These are phyloP conservation scores for Antedon mediterranea DNA, from an alignment of 53 echinoderm and acorn worm genomes.

Conservation along the genomic window DNA sequence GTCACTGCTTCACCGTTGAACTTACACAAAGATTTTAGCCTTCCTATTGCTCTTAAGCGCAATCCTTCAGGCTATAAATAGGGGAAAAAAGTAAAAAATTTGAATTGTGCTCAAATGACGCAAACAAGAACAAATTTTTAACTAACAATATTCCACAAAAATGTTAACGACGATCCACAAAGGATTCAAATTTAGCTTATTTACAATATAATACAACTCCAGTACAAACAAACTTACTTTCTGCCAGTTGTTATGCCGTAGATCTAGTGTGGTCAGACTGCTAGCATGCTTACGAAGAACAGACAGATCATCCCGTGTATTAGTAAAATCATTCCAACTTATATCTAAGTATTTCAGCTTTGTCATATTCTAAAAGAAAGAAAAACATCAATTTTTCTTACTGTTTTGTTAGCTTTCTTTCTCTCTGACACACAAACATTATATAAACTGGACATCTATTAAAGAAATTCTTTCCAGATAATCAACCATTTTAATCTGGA, in stretches of 20 bases:
- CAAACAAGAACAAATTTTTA: neutral
- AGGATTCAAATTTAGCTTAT: too few species aligned
- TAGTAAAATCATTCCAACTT: conserved; percentile 97
- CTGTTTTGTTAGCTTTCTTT: neutral
- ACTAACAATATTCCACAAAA: too few species aligned
- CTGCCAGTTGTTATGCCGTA: conserved; percentile 94
- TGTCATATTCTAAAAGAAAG: conserved; percentile 46
- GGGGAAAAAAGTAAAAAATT: too few species aligned
- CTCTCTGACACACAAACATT: too few species aligned
- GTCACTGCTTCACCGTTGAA: conserved; percentile 69
- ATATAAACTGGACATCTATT: too few species aligned
- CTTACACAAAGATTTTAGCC: conserved; percentile 65
- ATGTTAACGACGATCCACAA: too few species aligned
- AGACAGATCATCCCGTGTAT: conserved; percentile 87
- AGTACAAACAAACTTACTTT: conserved; percentile 31
- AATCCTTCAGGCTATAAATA: conserved; percentile 67
- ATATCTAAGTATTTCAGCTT: conserved; percentile 78
- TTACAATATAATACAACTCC: too few species aligned
- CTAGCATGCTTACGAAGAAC: conserved; percentile 80
- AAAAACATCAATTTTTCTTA: neutral
- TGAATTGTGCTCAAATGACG: too few species aligned
- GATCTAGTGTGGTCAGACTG: conserved; percentile 50
- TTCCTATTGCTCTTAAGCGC: conserved; percentile 73
- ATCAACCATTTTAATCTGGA: too few species aligned
- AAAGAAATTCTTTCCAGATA: too few species aligned